Evolutionary conservation across 2,888 invertebrate genomes (phyloP), one percentile per base, ranked within the genome.

Genomic region (Taenaris catops): DNA sequence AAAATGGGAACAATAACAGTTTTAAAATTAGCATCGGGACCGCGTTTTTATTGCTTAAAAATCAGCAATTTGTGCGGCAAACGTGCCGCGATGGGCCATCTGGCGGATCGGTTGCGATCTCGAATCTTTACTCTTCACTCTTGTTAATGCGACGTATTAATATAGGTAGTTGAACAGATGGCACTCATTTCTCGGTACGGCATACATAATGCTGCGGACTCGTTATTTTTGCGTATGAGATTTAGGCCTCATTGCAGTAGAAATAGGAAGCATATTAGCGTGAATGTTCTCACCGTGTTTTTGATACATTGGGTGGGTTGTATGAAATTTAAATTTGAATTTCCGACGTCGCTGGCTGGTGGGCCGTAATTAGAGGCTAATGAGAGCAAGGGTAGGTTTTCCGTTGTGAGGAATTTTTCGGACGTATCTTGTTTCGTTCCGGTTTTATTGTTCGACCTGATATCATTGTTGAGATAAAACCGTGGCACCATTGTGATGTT

Each of bases 1-100:
- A 81, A 86, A 84, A 80, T 75, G 71, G 72, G 74, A 80, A 86
- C 80, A 81, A 80, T 83, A 84, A 81, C 79, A 78, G 67, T 84
- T 83, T n/a, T 78, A 76, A 81, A 81, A 79, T 76, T 75, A 68
- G 73, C 67, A 74, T 69, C 65, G 68, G 66, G 61, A 63, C 69
- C 68, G 67, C 66, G 55, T 73, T 76, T 80, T 78, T 79, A 79
- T 76, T 75, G 71, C 63, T 67, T 61, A 61, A 73, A 79, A 79
- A 78, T 75, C 65, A 71, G 71, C 71, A 75, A 78, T 78, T 79
- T 72, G 72, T 58, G 65, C 66, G 58, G 52, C 47, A 55, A 56
- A 52, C 60, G 70, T 68, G 63, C 66, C 69, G 24, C 25, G 26
- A 25, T 21, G 38, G 38, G 32, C 44, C 39, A 44, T 42, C 38